These are phyloP conservation scores for Helleia helle DNA, from an alignment of 2,888 invertebrate species.

Conservation along the genomic window DNA sequence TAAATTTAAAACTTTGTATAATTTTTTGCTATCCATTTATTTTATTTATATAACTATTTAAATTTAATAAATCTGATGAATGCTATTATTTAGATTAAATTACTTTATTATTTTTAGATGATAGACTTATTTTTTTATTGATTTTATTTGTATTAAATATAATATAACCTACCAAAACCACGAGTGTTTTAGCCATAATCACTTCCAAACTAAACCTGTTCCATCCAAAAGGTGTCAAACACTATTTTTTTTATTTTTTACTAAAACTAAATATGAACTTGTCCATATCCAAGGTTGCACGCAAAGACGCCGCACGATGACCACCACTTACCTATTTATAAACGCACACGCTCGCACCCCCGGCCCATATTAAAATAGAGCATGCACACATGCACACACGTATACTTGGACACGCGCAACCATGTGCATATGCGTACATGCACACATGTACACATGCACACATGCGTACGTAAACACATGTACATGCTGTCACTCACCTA, in stretches of 20 bases:
- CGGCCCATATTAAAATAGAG: conserved; percentile 24
- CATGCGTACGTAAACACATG: conserved; percentile 21
- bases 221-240: conserved; percentile 22
- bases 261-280: conserved; percentile 27
- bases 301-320: conserved; percentile 44
- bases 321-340: conserved; percentile 63
- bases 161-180: conserved; percentile 44
- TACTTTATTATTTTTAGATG: no score
- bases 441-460: conserved; percentile 21
- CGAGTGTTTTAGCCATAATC: conserved; percentile 45
- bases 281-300: conserved; percentile 64
- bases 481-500: conserved; percentile 23
- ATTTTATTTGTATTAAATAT: no score
- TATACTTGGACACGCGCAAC: conserved; percentile 21
- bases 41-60: no score
- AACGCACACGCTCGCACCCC: conserved; percentile 47
- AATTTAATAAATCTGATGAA: no score
- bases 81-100: no score
- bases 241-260: conserved; percentile 22
- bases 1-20: no score
- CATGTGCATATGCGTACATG: conserved; percentile 14
- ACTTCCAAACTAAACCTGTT: conserved; percentile 16
- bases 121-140: no score
- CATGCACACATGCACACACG: conserved; percentile 22
- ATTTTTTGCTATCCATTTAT: no score